Percentiles rank a stretch among this genome's conserved stretches.
phyloP scores from a whole-genome alignment of 2,113 vertebrate genomes.

The Eonycteris spelaea region DNA sequence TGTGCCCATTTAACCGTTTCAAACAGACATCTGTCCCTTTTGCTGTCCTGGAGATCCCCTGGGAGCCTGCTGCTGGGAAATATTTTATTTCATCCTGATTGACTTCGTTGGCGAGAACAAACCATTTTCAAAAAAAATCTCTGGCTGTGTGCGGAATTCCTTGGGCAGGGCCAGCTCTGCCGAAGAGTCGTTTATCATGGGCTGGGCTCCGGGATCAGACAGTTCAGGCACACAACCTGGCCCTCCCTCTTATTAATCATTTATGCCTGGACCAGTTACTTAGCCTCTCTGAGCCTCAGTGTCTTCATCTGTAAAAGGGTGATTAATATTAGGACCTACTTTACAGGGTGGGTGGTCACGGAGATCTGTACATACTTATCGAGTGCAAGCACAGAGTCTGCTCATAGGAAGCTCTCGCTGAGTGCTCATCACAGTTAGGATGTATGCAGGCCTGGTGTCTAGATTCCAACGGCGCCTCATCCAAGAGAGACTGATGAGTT shows the following conservation, averaged over 20 bases:
- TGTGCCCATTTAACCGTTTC: not conserved
- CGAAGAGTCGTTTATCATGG: no score
- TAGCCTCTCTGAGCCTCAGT: not conserved
- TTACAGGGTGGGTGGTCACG: not conserved
- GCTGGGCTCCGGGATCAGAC: not conserved
- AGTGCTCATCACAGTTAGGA: not conserved
- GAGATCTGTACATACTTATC: not conserved
- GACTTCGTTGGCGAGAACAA: not conserved
- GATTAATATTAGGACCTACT: not conserved
- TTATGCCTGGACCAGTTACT: not conserved
- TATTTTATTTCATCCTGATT: not conserved
- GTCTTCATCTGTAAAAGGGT: not conserved
- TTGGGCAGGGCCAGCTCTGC: not conserved
- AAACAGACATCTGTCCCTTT: not conserved
- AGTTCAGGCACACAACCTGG: not conserved
- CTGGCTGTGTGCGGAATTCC: not conserved
- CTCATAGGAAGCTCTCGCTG: rapidly evolving
- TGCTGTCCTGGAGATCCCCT: not conserved
- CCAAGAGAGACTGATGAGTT: not conserved
- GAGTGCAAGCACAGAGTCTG: not conserved
- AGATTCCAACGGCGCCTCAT: not conserved
- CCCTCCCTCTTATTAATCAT: not conserved
- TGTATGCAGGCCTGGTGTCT: not conserved
- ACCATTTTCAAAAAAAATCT: not conserved
- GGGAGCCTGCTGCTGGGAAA: not conserved